Evolutionary conservation across 2,888 invertebrate species (phyloP), one percentile per base, ranked within the genome.

Genomic region (Pristionchus japonicus): DNA sequence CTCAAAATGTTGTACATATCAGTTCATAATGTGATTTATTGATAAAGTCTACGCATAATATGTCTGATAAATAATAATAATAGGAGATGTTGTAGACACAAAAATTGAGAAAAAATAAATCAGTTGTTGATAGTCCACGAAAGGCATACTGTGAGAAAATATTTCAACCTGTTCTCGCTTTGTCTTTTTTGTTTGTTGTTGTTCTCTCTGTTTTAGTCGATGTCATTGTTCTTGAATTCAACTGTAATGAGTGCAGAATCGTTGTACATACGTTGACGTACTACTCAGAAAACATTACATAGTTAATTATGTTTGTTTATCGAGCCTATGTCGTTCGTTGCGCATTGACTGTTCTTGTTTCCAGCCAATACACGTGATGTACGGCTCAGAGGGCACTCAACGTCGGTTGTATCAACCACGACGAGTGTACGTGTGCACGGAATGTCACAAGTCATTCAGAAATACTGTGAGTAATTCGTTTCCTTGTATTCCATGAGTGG

Each of bases 391-490:
- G 15, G 37, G 37, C 13, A 31, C 17, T 15, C 1, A 52, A 23
- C 34, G 34, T 31, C 61, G 27, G n/a, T 7, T 64, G n/a, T 61
- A 85, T 64, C 85, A 20, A 0, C 17, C 40, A 40, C n/a, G 88
- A 57, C 89, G 90, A n/a, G 88, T 89, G 27, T 90, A 89, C 88
- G 87, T 90, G 7, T 92, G 92, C 84, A 89, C 89, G 17, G 92
- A 92, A 88, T 92, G 92, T 82, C 90, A 89, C 70, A 91, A 92
- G 74, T 84, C 90, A 34, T 92, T 92, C 87, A 89, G 90, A 70
- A 92, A 88, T 87, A 90, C 90, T 47, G 91, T 91, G 37, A 85
- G 70, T 37, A 34, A 34, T 20, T 37, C 4, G 4, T 40, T 23
- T 15, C 20, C 27, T 15, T 3, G 15, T 34, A 20, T 13, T 34